A percentile compares a stretch with the other conserved stretches of the same genome.
Conservation (phyloP, 2,888 invertebrate species). For the Acanthopleura granulata region DNA sequence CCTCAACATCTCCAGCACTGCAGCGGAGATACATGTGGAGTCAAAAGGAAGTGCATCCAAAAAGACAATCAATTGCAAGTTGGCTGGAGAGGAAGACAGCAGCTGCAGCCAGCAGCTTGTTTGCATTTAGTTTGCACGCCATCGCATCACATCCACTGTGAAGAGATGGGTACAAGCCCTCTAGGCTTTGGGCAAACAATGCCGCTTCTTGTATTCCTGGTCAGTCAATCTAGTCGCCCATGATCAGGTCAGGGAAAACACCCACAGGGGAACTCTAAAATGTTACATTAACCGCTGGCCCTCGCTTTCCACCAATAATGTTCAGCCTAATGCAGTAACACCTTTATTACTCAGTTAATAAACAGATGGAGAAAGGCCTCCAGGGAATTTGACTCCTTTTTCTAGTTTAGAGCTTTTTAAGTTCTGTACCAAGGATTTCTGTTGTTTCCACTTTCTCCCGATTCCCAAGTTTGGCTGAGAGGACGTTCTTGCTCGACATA, state of each 20-base stretch:
- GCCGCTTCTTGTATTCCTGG: neutral
- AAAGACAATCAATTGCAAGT: conserved; percentile 16
- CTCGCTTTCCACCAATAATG: neutral
- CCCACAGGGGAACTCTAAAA: neutral
- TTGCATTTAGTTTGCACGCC: conserved; percentile 13
- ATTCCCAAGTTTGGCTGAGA: too few species aligned
- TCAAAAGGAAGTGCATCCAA: neutral
- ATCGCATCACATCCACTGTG: neutral
- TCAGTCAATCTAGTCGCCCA: neutral
- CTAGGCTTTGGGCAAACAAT: too few species aligned
- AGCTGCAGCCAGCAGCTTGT: conserved; percentile 7
- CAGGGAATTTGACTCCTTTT: too few species aligned
- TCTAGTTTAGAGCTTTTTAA: too few species aligned
- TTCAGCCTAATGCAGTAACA: conserved; percentile 7
- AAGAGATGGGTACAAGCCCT: too few species aligned
- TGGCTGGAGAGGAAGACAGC: conserved; percentile 10
- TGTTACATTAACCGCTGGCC: neutral
- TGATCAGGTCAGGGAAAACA: neutral
- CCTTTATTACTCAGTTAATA: neutral
- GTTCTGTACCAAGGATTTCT: too few species aligned
- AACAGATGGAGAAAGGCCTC: neutral
- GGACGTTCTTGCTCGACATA: too few species aligned
- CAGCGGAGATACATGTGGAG: too few species aligned
- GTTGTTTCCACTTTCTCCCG: too few species aligned
- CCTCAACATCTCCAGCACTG: too few species aligned